These are phyloP conservation scores for Bombus superbus DNA, from an alignment of 1,140 invertebrate species.

Conservation along the genomic window DNA sequence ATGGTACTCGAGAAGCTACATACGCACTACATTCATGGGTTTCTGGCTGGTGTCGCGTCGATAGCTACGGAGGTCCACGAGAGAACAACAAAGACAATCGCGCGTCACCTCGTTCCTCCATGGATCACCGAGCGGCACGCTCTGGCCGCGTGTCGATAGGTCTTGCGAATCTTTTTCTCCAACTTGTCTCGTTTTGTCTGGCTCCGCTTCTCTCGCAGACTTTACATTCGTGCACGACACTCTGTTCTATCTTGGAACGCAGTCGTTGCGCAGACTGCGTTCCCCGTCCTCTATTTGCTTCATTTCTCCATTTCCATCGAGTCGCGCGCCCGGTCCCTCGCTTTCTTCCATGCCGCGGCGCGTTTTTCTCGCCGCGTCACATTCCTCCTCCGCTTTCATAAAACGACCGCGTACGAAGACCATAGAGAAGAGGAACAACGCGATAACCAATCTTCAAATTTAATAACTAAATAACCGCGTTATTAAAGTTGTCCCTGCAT, in stretches of 20 bases:
- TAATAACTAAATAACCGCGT: no score
- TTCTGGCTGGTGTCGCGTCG: background rate
- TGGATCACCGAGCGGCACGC: background rate
- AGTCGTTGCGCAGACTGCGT: background rate
- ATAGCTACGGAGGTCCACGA: background rate
- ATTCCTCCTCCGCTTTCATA: background rate
- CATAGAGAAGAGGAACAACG: no score
- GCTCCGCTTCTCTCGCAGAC: background rate
- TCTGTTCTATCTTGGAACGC: constrained; percentile 31
- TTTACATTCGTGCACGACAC: background rate
- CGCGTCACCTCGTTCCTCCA: background rate
- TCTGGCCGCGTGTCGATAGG: background rate
- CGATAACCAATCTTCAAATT: no score
- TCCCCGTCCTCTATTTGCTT: background rate
- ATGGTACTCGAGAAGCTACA: background rate
- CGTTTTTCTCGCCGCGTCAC: background rate
- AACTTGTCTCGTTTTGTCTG: constrained; percentile 11
- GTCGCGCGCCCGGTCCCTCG: background rate
- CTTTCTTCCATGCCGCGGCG: background rate
- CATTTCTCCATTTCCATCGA: background rate
- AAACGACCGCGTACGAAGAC: background rate
- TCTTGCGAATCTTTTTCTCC: background rate
- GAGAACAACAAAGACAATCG: background rate
- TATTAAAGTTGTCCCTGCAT: no score
- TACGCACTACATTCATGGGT: background rate